Evolutionary conservation across 2,797 vertebrate species (phyloP).

Genomic region (Emys orbicularis): DNA sequence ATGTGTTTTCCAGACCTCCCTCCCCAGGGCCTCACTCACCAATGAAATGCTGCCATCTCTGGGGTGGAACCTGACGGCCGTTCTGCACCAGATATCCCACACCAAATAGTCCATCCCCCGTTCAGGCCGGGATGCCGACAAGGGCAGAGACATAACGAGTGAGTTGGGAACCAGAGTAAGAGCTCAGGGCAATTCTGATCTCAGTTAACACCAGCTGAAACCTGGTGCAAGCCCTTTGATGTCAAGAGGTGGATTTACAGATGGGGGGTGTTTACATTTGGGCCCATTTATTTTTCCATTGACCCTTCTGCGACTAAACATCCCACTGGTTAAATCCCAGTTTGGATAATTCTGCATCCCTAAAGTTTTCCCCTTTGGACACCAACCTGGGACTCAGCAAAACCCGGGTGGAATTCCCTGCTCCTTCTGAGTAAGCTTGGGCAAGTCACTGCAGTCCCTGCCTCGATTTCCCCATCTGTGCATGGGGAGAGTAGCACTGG

Average conservation of each 20-base stretch:
- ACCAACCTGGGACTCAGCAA: not conserved
- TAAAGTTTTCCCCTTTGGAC: not conserved
- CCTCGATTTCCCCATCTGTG: not conserved
- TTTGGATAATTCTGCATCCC: not conserved
- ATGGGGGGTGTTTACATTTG: not conserved
- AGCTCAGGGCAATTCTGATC: not conserved
- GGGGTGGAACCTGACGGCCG: not conserved
- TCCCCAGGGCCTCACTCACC: too few relatives aligned
- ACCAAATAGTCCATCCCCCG: fast-evolving
- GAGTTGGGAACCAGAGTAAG: not conserved
- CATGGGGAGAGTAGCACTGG: not conserved
- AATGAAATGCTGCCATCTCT: not conserved
- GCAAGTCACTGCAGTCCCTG: not conserved
- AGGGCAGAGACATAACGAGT: not conserved
- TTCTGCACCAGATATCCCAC: not conserved
- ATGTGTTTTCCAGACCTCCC: not conserved
- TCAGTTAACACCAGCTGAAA: not conserved
- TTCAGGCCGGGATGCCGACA: not conserved
- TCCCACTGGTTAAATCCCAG: not conserved
- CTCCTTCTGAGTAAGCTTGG: not conserved
- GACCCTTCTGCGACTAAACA: not conserved
- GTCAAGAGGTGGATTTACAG: not conserved
- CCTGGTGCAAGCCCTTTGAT: not conserved
- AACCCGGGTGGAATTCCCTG: not conserved
- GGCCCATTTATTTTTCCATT: not conserved